Evolutionary conservation across 2,888 invertebrate species (phyloP), one percentile per base, ranked within the genome.

Genomic region (Sussaba pulchella): DNA sequence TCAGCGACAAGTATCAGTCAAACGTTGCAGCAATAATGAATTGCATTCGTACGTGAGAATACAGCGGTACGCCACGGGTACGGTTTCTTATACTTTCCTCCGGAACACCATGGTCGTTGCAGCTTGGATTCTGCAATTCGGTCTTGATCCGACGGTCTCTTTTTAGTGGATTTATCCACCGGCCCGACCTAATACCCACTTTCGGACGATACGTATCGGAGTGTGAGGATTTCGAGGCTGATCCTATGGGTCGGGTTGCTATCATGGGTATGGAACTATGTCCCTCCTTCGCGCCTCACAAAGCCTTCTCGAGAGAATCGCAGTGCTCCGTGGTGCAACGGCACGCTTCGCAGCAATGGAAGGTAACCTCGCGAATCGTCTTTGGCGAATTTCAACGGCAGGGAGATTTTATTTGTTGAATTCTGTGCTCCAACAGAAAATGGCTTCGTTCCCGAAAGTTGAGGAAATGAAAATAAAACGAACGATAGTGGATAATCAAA

Each of bases 201-300:
- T 81, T 78, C 74, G 74, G 74, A 81, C 66, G 81, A 78, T 78
- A 75, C 70, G 78, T 74, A 78, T 78, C 74, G 74, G 52, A 74
- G 69, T 39, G 71, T 61, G 71, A 71, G 81, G 81, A 78, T 78
- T 81, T 78, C 66, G 71, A 69, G 66, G 78, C 73, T 74, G 78
- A 81, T 81, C 78, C 78, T 78, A 66, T 26, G 31, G 59, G 79
- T 74, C 75, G 52, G 71, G 71, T 71, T 66, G 26, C 79, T 47
- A 14, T 57, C 24, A 69, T 45, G 45, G n/a, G n/a, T n/a, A n/a
- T n/a, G n/a, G n/a, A n/a, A n/a, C n/a, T n/a, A n/a, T 0, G 31
- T 36, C 70, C 17, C 52, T 57, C 43, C 19, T 41, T 31, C 45
- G 52, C 47, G 47, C 43, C 61, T 67, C 75, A 59, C 71, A 21